Conservation (phyloP, 2,113 vertebrate genomes). For the Dicrurus megarhynchus region DNA sequence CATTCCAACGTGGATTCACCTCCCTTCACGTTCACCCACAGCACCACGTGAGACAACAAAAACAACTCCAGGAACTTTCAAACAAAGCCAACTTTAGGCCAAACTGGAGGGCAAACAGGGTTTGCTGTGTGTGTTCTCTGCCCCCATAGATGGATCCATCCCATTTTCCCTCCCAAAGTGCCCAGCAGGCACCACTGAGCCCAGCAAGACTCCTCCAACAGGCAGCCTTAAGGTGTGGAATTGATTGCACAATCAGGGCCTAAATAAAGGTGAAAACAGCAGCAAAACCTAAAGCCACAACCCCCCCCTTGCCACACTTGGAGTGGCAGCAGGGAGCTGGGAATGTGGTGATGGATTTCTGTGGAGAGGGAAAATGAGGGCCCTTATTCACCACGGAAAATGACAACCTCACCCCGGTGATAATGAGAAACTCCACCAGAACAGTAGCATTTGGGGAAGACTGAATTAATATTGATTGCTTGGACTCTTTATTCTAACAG, state of each 20-base stretch:
- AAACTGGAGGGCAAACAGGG: neutral
- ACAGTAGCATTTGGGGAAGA: neutral
- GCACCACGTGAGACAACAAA: neutral
- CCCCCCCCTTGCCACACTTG: neutral
- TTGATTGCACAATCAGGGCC: neutral
- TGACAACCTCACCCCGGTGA: neutral
- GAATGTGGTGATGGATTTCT: neutral
- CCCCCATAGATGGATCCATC: neutral
- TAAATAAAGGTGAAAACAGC: neutral
- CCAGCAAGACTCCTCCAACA: neutral
- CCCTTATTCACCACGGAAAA: neutral
- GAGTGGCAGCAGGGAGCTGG: neutral
- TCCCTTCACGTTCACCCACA: neutral
- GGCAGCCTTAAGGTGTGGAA: neutral
- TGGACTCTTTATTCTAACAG: neutral
- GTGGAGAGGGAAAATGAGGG: slow-evolving; percentile 2
- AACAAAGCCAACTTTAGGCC: neutral
- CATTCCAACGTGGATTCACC: neutral
- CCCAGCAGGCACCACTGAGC: neutral
- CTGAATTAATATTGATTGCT: slow-evolving; percentile 25
- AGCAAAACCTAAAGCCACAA: neutral
- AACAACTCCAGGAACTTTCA: neutral
- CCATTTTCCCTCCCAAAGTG: neutral
- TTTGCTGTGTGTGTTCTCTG: neutral
- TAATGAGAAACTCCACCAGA: slow-evolving; percentile 6